Evolutionary conservation across 2,797 vertebrate genomes (phyloP).

Genomic region (Trachurus trachurus): DNA sequence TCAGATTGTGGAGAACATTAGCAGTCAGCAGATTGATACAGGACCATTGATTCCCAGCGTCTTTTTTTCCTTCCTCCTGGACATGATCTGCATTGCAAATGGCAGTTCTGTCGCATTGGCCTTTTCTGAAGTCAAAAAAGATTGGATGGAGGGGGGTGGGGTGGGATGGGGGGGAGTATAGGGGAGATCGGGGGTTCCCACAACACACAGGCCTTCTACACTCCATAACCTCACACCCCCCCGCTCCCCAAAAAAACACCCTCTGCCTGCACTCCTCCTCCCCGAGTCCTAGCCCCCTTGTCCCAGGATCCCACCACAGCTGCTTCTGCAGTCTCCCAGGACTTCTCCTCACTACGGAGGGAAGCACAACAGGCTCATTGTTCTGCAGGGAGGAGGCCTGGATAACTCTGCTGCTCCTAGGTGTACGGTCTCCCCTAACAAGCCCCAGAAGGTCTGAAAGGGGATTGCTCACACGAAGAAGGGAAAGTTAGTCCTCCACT

Average conservation of each 20-base stretch:
- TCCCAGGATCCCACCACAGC: slow-evolving; percentile 83
- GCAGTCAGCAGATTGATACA: slow-evolving; percentile 90
- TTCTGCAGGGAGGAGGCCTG: slow-evolving; percentile 76
- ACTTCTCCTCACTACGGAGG: slow-evolving; percentile 76
- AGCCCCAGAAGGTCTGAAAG: slow-evolving; percentile 73
- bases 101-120: slow-evolving; percentile 75
- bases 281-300: slow-evolving; percentile 64
- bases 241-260: slow-evolving; percentile 48
- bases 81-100: slow-evolving; percentile 92
- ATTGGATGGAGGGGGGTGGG: slow-evolving; percentile 42
- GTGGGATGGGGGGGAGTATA: slow-evolving; percentile 5
- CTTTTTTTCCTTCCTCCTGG: slow-evolving; percentile 78
- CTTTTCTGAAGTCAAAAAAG: slow-evolving; percentile 84
- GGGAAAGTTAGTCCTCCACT: slow-evolving; percentile 63
- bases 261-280: slow-evolving; percentile 69
- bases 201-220: slow-evolving; percentile 80
- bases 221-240: slow-evolving; percentile 68
- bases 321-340: slow-evolving; percentile 84
- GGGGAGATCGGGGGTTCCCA: slow-evolving; percentile 77
- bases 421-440: slow-evolving; percentile 77
- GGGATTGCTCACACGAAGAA: slow-evolving; percentile 58
- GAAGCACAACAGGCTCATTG: slow-evolving; percentile 87
- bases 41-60: slow-evolving; percentile 86
- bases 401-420: slow-evolving; percentile 72
- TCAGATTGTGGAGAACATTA: slow-evolving; percentile 90